Evolutionary conservation across 2,888 invertebrate species (phyloP).

Genomic region (Orthosia gothica): DNA sequence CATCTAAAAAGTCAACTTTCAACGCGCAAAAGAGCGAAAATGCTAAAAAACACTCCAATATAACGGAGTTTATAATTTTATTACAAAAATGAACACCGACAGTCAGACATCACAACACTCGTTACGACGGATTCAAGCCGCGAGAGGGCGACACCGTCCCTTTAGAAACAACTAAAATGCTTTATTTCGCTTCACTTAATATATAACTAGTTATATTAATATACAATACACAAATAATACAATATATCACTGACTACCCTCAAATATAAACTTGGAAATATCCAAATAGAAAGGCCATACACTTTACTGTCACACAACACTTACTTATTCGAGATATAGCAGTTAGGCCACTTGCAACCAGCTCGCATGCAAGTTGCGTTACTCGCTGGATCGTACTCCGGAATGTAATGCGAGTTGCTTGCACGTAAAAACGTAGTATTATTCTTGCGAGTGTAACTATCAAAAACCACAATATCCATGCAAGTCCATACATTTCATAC

Average conservation of each 20-base stretch:
- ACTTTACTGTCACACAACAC: conserved; percentile 21
- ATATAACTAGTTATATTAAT: conserved; percentile 27
- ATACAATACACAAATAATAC: conserved; percentile 53
- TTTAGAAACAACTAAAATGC: conserved; percentile 17
- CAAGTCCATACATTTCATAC: conserved; percentile 56
- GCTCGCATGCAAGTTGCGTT: too few species aligned
- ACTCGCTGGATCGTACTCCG: too few species aligned
- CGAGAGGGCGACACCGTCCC: conserved; percentile 59
- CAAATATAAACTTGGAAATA: conserved; percentile 40
- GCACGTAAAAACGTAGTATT: not conserved
- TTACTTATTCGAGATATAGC: conserved; percentile 12
- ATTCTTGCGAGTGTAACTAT: conserved; percentile 11
- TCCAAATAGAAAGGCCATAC: conserved; percentile 28
- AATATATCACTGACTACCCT: conserved; percentile 58
- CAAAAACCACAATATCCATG: conserved; percentile 45
- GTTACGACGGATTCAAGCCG: conserved; percentile 39
- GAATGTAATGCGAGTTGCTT: too few species aligned
- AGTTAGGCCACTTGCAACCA: not conserved
- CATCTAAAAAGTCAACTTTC: conserved; percentile 58
- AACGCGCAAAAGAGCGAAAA: conserved; percentile 64
- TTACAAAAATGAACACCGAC: conserved; percentile 78
- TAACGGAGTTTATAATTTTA: conserved; percentile 62
- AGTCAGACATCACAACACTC: conserved; percentile 68
- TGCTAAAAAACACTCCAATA: conserved; percentile 69
- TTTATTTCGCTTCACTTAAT: conserved; percentile 3